These are phyloP conservation scores for Calameuta pallipes DNA, from an alignment of 2,888 invertebrate genomes.

Conservation along the genomic window DNA sequence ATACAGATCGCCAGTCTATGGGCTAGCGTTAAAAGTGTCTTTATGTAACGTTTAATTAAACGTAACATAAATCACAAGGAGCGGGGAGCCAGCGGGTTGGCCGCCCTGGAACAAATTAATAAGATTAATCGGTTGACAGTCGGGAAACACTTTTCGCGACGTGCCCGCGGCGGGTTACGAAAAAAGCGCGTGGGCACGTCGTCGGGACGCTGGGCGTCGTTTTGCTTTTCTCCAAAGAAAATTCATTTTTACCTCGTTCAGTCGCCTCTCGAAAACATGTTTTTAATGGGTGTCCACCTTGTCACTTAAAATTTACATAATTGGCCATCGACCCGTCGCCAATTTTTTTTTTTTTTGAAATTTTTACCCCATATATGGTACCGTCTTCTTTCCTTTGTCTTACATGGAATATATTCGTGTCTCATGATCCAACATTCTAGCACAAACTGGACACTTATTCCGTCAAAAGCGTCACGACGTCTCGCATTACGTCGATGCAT, in stretches of 20 bases:
- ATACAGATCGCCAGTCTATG: slow-evolving; percentile 31
- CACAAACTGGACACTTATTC: not conserved
- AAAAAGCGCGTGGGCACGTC: not conserved
- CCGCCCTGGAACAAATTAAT: slow-evolving; percentile 56
- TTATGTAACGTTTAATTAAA: slow-evolving; percentile 63
- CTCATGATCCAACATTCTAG: not conserved
- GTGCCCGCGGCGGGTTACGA: slow-evolving; percentile 10
- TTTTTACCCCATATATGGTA: not conserved
- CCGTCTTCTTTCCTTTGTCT: not conserved
- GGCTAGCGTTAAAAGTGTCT: slow-evolving; percentile 40
- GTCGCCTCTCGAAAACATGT: slow-evolving; percentile 33
- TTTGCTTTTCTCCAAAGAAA: slow-evolving; percentile 32
- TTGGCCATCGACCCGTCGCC: not conserved
- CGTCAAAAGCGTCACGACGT: not conserved
- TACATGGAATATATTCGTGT: not conserved
- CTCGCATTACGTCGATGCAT: not conserved
- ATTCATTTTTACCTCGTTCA: slow-evolving; percentile 45
- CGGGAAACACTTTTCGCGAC: slow-evolving; percentile 54
- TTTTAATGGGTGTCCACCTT: slow-evolving; percentile 27
- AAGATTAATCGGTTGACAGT: slow-evolving; percentile 64
- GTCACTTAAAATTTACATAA: not conserved
- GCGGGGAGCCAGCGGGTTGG: slow-evolving; percentile 27
- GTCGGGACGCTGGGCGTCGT: not conserved
- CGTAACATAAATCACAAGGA: slow-evolving; percentile 57
- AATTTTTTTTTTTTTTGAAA: not conserved